phyloP scores from a whole-genome alignment of 2,888 invertebrate genomes.

The Thereva unica region DNA sequence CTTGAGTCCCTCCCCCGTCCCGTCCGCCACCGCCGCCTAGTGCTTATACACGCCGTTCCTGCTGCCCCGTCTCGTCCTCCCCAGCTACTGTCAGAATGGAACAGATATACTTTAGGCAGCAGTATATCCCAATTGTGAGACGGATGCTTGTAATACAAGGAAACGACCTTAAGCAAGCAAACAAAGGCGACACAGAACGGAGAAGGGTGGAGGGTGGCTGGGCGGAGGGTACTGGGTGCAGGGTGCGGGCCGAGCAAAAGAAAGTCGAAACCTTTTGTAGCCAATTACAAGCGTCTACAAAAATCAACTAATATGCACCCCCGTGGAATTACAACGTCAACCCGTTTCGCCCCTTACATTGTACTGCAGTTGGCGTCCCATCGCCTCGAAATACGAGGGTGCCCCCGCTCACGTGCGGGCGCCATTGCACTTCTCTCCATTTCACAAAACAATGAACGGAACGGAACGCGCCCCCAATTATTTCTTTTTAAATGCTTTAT shows the following conservation, averaged over 20 bases:
- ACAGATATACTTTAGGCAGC: slow-evolving; percentile 22
- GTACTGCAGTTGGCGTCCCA: too few species aligned
- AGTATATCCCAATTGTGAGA: slow-evolving; percentile 13
- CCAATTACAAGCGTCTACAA: slow-evolving; percentile 28
- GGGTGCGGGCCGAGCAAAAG: slow-evolving; percentile 17
- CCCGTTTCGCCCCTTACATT: too few species aligned
- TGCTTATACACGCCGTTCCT: too few species aligned
- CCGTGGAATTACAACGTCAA: too few species aligned
- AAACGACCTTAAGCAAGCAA: slow-evolving; percentile 31
- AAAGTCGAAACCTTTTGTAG: slow-evolving; percentile 34
- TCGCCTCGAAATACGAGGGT: neutral
- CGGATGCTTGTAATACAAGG: slow-evolving; percentile 8
- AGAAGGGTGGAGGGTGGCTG: too few species aligned
- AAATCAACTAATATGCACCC: slow-evolving; percentile 24
- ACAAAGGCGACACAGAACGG: slow-evolving; percentile 11
- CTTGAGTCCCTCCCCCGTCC: slow-evolving; percentile 6
- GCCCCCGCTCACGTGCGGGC: neutral
- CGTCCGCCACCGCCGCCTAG: too few species aligned
- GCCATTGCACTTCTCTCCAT: slow-evolving; percentile 9
- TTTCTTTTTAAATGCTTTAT: slow-evolving; percentile 39
- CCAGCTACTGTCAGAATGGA: slow-evolving; percentile 10
- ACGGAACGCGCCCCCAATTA: slow-evolving; percentile 31
- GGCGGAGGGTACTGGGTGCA: neutral
- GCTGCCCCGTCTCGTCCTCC: slow-evolving; percentile 8
- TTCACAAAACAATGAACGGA: slow-evolving; percentile 27